Evolutionary conservation across 2,113 vertebrate genomes (phyloP), one percentile per base, ranked within the genome.

Genomic region (Octodon degus): DNA sequence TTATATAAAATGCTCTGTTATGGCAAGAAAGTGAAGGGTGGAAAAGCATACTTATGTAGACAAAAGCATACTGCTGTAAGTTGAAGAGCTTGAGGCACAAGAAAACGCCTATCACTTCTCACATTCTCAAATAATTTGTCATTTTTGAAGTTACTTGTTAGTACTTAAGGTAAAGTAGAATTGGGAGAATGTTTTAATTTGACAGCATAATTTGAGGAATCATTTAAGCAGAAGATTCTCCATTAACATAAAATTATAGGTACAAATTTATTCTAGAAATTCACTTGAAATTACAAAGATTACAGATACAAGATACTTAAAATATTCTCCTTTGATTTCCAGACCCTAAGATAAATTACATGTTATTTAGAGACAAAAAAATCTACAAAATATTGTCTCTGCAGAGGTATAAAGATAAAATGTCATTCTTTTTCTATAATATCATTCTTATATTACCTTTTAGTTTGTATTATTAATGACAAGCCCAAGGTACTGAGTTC

Each of bases 371-470:
- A 74, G 43, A 43, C 40, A 74, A 19, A 72, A 72, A 72, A 19
- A n/a, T 85, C 7, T 63, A 30, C 30, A 94, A 92, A 89, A 86
- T 50, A 50, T 20, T 32, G 5, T 87, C 68, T 92, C 60, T 77
- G 1, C 10, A 77, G 40, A 30, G 62, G 14, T 85, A 74, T 62
- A 90, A 92, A 93, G n/a, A 16, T 90, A 62, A 83, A 79, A 60
- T 79, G 47, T 85, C 90, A 62, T 90, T 96, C 86, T 90, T 55
- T 50, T 50, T 50, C 14, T 55, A 16, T 55, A 55, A 55, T 79
- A 55, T 91, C 90, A 62, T 87, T 96, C 86, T 92, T 82, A n/a
- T 68, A 68, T 86, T 47, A 32, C 3, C 20, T 55, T 86, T 96
- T 94, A 65, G 65, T 47, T 96, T 60, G 81, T 34, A 32, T 25